Conservation (phyloP, 2,888 invertebrate species). For the Dermolepida albohirtum region DNA sequence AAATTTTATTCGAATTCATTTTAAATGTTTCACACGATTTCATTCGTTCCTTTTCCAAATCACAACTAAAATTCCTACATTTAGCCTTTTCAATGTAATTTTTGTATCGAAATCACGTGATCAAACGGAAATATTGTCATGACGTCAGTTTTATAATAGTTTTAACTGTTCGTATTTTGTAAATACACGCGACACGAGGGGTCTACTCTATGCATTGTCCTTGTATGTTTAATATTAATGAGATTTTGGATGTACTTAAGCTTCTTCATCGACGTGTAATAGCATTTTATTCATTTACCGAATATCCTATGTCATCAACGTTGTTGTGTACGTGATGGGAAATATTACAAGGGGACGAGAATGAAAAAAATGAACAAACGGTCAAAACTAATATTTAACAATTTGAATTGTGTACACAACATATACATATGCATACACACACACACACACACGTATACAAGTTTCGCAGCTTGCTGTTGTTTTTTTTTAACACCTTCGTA, state of each 20-base stretch:
- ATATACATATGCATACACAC: not conserved
- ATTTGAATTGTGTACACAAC: not conserved
- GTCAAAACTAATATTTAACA: not conserved
- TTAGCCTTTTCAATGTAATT: not conserved
- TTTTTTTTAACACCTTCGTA: slow-evolving; percentile 34
- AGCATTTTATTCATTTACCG: too few relatives aligned
- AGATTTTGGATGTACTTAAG: not conserved
- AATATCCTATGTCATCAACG: too few relatives aligned
- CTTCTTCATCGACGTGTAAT: too few relatives aligned
- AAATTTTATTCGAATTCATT: slow-evolving; percentile 6
- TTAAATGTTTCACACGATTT: too few relatives aligned
- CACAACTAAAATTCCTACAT: too few relatives aligned
- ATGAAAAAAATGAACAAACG: too few relatives aligned
- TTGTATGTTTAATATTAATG: slow-evolving; percentile 27
- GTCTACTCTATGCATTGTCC: slow-evolving; percentile 19
- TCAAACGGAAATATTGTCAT: slow-evolving; percentile 32
- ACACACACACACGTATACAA: too few relatives aligned
- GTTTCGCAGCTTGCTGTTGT: not conserved
- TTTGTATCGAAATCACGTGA: slow-evolving; percentile 16
- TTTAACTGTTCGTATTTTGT: slow-evolving; percentile 36
- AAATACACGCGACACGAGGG: not conserved
- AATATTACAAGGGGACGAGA: too few relatives aligned
- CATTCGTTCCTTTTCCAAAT: too few relatives aligned
- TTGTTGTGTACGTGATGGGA: too few relatives aligned
- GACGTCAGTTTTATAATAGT: slow-evolving; percentile 40